Evolutionary conservation across 2,888 invertebrate genomes (phyloP).

Genomic region (Parnassius apollo): DNA sequence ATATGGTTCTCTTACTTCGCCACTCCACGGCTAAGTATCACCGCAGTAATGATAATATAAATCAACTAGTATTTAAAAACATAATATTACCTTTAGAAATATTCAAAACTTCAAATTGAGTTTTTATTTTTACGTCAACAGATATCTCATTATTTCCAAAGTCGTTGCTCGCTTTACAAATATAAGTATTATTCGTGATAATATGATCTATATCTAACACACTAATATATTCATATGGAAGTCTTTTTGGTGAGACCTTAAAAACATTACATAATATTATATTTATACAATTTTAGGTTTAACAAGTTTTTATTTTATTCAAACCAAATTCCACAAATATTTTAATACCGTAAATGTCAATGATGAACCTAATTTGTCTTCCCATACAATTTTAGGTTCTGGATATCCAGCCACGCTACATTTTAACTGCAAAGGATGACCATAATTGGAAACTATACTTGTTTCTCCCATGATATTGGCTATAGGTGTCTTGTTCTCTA

Average conservation of each 20-base stretch:
- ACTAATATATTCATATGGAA: conserved; percentile 14
- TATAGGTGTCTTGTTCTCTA: conserved; percentile 7
- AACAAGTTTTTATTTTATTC: neutral
- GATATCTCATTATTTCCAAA: neutral
- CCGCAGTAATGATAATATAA: neutral
- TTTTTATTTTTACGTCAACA: conserved; percentile 8
- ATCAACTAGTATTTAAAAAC: neutral
- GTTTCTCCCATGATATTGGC: conserved; percentile 7
- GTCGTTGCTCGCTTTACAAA: conserved; percentile 12
- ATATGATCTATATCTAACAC: conserved; percentile 9
- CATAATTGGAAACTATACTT: conserved; percentile 11
- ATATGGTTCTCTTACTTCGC: no score
- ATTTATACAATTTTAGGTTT: no score
- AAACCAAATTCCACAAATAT: neutral
- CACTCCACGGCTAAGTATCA: neutral
- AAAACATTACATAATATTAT: neutral
- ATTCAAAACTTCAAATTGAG: conserved; percentile 6
- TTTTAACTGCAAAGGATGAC: conserved; percentile 21
- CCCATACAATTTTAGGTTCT: conserved; percentile 28
- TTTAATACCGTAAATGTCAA: conserved; percentile 19
- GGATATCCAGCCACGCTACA: conserved; percentile 28
- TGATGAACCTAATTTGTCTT: conserved; percentile 15
- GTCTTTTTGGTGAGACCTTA: conserved; percentile 7
- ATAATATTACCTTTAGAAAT: conserved; percentile 19
- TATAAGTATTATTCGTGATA: conserved; percentile 4